Percentiles rank a stretch among this genome's conserved stretches.
These are phyloP conservation scores for Maconellicoccus hirsutus DNA, from an alignment of 1,140 invertebrate genomes.

Conservation along the genomic window DNA sequence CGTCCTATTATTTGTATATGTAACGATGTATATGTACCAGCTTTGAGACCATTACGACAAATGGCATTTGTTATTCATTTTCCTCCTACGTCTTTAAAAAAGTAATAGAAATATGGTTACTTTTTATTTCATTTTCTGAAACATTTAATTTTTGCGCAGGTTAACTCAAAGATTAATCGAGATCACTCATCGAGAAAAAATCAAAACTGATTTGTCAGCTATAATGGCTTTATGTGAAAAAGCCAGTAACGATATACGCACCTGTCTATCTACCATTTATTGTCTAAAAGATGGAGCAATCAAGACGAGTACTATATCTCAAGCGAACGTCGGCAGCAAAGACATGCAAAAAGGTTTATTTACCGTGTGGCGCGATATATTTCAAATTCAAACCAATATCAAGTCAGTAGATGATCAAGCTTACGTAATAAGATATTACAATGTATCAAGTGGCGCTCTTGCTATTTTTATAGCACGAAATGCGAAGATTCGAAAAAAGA, in stretches of 20 bases:
- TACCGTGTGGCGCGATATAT: slow-evolving; percentile 70
- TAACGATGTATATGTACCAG: slow-evolving; percentile 83
- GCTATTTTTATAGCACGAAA: neutral
- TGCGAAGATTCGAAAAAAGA: neutral
- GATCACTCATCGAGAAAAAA: slow-evolving; percentile 51
- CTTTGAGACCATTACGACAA: slow-evolving; percentile 60
- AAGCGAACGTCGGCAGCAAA: slow-evolving; percentile 65
- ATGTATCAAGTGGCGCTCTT: no score
- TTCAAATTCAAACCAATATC: slow-evolving; percentile 42
- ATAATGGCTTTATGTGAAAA: slow-evolving; percentile 66
- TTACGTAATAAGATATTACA: neutral
- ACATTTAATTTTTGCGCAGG: slow-evolving; percentile 33
- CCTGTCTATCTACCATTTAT: slow-evolving; percentile 75
- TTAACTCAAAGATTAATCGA: slow-evolving; percentile 53
- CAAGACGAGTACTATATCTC: slow-evolving; percentile 51
- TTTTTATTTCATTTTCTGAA: slow-evolving; percentile 16
- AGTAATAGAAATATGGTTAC: slow-evolving; percentile 30
- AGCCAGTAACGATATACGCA: slow-evolving; percentile 74
- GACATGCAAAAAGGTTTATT: slow-evolving; percentile 77
- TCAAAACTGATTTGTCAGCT: slow-evolving; percentile 57
- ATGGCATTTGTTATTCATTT: slow-evolving; percentile 63
- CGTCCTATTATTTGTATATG: slow-evolving; percentile 93
- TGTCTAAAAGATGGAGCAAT: slow-evolving; percentile 47
- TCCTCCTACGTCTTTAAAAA: slow-evolving; percentile 47
- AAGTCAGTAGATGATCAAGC: neutral